Conservation (phyloP, 2,888 invertebrate genomes). For the Glyphotaelius pellucidus region DNA sequence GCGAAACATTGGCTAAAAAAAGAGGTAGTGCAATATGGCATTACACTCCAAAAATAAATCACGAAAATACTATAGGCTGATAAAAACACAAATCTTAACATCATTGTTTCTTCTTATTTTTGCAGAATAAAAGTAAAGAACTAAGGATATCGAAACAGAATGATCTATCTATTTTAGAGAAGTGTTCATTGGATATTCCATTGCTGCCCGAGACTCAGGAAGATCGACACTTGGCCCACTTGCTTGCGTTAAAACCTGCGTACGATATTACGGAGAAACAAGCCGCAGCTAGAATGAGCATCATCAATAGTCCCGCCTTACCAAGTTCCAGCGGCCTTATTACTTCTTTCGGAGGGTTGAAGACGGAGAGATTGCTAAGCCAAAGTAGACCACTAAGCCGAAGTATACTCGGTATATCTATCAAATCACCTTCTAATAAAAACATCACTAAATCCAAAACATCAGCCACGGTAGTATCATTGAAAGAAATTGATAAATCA, state of each 20-base stretch:
- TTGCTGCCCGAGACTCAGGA: conserved; percentile 89
- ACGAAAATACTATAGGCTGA: too few relatives aligned
- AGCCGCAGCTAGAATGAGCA: conserved; percentile 73
- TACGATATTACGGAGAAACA: conserved; percentile 80
- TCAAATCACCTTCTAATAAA: conserved; percentile 68
- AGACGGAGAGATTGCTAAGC: conserved; percentile 77
- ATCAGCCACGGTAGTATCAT: background rate
- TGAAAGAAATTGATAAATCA: background rate
- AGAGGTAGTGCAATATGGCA: too few relatives aligned
- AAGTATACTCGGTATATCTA: conserved; percentile 72
- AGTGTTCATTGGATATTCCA: conserved; percentile 86
- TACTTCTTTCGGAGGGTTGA: conserved; percentile 77
- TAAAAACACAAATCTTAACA: background rate
- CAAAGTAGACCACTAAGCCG: conserved; percentile 71
- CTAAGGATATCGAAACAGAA: conserved; percentile 81
- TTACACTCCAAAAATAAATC: too few relatives aligned
- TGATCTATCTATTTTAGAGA: conserved; percentile 85
- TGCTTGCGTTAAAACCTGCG: conserved; percentile 83
- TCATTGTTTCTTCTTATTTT: conserved; percentile 2
- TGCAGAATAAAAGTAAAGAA: conserved; percentile 75
- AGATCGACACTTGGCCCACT: conserved; percentile 87
- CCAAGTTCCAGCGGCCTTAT: conserved; percentile 76
- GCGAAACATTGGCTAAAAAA: too few relatives aligned
- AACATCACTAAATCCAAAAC: conserved; percentile 65
- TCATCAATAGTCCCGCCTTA: conserved; percentile 78